These are phyloP conservation scores for Phaethon lepturus DNA, from an alignment of 2,113 vertebrate species.

Conservation along the genomic window DNA sequence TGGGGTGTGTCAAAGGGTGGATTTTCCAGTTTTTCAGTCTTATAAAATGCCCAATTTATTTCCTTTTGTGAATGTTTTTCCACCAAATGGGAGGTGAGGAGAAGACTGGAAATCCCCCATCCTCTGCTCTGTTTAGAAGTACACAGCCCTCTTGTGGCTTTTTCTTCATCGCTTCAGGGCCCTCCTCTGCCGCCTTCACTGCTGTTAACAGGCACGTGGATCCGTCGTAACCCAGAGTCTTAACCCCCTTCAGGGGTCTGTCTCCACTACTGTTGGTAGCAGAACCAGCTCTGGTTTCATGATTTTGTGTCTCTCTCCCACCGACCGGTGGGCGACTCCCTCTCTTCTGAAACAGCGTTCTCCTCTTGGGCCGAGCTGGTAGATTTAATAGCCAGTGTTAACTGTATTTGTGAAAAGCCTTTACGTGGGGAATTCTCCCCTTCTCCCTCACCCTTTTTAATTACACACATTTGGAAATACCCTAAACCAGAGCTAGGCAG, in stretches of 20 bases:
- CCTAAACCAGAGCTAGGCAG: background rate
- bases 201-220: background rate
- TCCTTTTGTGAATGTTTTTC: background rate
- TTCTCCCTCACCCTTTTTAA: background rate
- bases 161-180: background rate
- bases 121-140: background rate
- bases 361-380: background rate
- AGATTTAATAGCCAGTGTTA: background rate
- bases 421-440: background rate
- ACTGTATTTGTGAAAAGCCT: background rate
- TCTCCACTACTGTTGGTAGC: fast-evolving
- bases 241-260: background rate
- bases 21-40: background rate
- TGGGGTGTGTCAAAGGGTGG: too few relatives aligned
- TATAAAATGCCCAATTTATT: background rate
- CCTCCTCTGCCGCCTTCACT: background rate
- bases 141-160: background rate
- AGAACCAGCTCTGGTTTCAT: background rate
- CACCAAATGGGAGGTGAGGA: too few relatives aligned
- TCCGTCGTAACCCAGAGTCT: background rate
- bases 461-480: background rate
- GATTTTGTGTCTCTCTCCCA: background rate
- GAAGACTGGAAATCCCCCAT: background rate
- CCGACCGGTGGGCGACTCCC: too few relatives aligned
- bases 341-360: background rate